Evolutionary conservation across 2,888 invertebrate species (phyloP), one percentile per base, ranked within the genome.

Genomic region (Ellobium chinense): DNA sequence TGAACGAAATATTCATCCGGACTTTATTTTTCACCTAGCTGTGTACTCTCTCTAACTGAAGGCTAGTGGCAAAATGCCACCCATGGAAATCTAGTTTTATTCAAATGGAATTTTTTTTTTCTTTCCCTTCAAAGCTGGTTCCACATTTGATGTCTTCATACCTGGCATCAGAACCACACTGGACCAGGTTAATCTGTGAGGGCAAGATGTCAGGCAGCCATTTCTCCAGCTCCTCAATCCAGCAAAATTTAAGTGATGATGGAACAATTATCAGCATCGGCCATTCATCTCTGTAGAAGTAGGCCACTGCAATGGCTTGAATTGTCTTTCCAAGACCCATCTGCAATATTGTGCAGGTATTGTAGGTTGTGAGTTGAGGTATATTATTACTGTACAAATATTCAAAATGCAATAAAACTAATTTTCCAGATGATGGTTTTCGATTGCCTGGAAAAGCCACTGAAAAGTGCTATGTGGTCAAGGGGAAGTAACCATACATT

Each of bases 291-390:
- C 82, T 85, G 84, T 91, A 92, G 82, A 87, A 90, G 75, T 87
- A 90, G 0, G 92, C 91, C 12, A 91, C 87, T 21, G 89, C 88
- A 58, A 92, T 87, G 5, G 92, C 92, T 77, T 92, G 92, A 18
- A 92, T 70, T 1, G 92, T 92, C 84, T 94, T 94, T 4, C 94
- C 94, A 12, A 94, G 88, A 29, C 94, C 94, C 94, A 94, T 94
- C 90, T 94, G 84, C 21, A 29, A 31, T 54, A 24, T 4, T 12
- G 14, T n/a, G n/a, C n/a, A n/a, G n/a, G n/a, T n/a, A n/a, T n/a
- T n/a, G n/a, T n/a, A n/a, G n/a, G n/a, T n/a, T n/a, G n/a, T n/a
- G n/a, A n/a, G n/a, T n/a, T n/a, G n/a, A n/a, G n/a, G n/a, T n/a
- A n/a, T n/a, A n/a, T n/a, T n/a, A n/a, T n/a, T n/a, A n/a, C n/a